These are phyloP conservation scores for Sesia bembeciformis DNA, from an alignment of 2,888 invertebrate genomes.

Conservation along the genomic window DNA sequence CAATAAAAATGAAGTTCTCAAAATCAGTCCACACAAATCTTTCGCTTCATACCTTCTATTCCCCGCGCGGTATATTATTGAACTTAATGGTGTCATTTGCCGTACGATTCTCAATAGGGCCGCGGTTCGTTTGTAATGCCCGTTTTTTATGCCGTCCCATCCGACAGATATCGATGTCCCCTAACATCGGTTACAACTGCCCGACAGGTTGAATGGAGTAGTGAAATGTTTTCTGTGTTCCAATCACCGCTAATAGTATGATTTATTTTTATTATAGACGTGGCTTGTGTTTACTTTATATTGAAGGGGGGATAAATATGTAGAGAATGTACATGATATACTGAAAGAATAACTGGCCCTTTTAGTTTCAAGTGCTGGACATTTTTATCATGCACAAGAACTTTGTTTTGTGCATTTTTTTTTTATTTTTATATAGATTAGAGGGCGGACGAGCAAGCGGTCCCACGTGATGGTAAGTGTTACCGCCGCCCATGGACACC, in stretches of 20 bases:
- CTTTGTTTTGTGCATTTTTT: no score
- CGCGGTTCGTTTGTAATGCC: conserved; percentile 17
- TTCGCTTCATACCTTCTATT: conserved; percentile 32
- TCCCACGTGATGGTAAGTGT: no score
- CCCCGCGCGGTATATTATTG: conserved; percentile 56
- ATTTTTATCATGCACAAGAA: no score
- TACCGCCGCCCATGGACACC: no score
- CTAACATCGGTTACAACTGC: conserved; percentile 26
- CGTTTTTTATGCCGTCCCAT: conserved; percentile 42
- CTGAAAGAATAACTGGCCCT: no score
- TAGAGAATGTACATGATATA: no score
- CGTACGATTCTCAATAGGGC: conserved; percentile 43
- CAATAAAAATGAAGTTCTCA: no score
- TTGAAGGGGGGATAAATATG: no score
- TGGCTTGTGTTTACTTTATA: conserved; percentile 6
- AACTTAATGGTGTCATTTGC: conserved; percentile 66
- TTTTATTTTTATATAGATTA: no score
- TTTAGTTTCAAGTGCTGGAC: no score
- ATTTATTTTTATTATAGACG: conserved; percentile 36
- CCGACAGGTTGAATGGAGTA: conserved; percentile 24
- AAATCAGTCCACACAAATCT: conserved; percentile 23
- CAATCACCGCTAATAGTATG: conserved; percentile 36
- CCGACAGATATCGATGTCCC: conserved; percentile 50
- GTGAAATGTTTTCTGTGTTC: conserved; percentile 58
- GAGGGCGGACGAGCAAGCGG: no score